phyloP scores from a whole-genome alignment of 2,113 vertebrate genomes.

The Myodes glareolus region DNA sequence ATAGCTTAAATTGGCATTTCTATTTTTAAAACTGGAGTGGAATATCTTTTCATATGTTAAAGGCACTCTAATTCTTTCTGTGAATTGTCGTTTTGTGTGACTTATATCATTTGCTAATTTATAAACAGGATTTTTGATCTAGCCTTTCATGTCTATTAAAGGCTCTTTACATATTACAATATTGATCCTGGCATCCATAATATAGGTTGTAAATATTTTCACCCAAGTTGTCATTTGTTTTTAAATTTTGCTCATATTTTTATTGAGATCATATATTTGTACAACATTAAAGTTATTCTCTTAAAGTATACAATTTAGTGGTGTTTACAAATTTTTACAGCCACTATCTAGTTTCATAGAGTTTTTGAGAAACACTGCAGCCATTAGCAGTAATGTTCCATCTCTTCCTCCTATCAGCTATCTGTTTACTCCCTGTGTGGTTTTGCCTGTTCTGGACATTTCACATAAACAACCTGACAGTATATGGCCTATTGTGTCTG shows the following conservation, averaged over 20 bases:
- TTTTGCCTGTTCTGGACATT: not conserved
- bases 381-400: not conserved
- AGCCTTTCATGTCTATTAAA: not conserved
- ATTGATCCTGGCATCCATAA: not conserved
- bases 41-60: constrained; percentile 36
- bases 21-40: constrained; percentile 34
- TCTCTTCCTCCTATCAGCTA: not conserved
- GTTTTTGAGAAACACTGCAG: not conserved
- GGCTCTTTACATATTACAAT: not conserved
- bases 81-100: constrained; percentile 13
- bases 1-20: constrained; percentile 22
- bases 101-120: constrained; percentile 27
- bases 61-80: constrained; percentile 25
- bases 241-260: not conserved
- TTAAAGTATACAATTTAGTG: not conserved
- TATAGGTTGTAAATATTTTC: not conserved
- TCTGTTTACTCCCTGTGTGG: not conserved
- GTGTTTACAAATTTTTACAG: not conserved
- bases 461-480: not conserved
- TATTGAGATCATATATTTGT: not conserved
- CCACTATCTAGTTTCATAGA: not conserved
- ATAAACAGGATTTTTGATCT: constrained; percentile 7
- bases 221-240: not conserved
- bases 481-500: not conserved
- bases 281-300: not conserved